Base-by-base conservation (phyloP, 2,888 invertebrate genomes). In the Tromatobia lineatoria region DNA sequence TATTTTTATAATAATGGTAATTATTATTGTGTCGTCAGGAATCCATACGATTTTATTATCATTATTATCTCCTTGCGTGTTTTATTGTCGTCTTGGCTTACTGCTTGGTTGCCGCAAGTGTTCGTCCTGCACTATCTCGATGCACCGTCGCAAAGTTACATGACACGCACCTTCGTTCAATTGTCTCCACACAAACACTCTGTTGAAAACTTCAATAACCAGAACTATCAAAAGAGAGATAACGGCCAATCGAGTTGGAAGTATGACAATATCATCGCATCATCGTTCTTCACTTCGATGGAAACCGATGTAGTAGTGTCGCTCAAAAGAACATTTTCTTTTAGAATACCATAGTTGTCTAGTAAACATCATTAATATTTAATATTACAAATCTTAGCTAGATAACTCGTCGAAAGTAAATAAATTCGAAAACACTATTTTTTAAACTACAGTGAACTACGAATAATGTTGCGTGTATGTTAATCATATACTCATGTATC, bases 11-110 rank as follows among this genome's bases (percentile, higher is more conserved):
- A 29, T 29, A 8, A 13, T 13, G 3, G 7, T 29, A 10, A 23
- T 23, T 18, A 23, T 23, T 23, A 23, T 23, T 23, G 23, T 29
- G 2, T 10, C 15, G 15, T 34, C 29, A 71, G 7, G 61, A 34
- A 13, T 74, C 34, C 18, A 47, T 45, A 50, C 45, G 20, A 7
- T 18, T 52, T 61, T 18, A 18, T 74, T 18, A 42, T 66, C 18
- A 38, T 42, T 66, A 69, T 66, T 54, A 80, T 80, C 66, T 78
- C 47, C 87, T 85, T 90, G 89, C 83, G 84, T 91, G 89, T 92
- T 77, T 70, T 88, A 86, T 87, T 89, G 88, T 91, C 88, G 90
- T 86, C 89, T 92, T 91, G 90, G 91, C 92, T 92, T 91, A 69
- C 76, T 90, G 92, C 90, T 92, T 91, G 89, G 88, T 88, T 90